Conservation (phyloP, 92 coral and sea anemone species). For the Heteractis magnifica region DNA sequence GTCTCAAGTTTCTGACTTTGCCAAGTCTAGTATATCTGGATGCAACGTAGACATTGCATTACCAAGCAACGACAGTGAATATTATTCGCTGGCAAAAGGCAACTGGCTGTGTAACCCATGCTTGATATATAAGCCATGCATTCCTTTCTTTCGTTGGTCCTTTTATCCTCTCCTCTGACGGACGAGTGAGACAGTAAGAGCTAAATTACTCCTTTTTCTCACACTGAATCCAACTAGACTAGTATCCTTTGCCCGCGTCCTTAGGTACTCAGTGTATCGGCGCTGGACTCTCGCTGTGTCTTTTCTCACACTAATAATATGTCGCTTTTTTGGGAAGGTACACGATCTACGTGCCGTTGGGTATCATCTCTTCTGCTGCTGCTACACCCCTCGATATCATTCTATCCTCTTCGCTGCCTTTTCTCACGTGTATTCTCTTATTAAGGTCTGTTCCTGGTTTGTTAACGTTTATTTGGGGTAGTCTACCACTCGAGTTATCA, state of each 20-base stretch:
- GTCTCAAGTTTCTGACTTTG: too few species aligned
- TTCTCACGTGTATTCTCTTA: constrained; percentile 51
- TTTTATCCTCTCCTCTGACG: background rate
- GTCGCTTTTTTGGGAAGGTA: background rate
- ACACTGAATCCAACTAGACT: too few species aligned
- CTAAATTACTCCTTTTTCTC: too few species aligned
- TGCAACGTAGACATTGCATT: background rate
- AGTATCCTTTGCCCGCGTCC: too few species aligned
- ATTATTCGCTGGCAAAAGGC: too few species aligned
- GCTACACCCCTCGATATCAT: constrained; percentile 58
- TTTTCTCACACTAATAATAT: background rate
- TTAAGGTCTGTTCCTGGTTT: constrained; percentile 46
- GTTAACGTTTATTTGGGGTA: constrained; percentile 50
- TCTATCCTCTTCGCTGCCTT: constrained; percentile 59
- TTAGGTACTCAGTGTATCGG: background rate
- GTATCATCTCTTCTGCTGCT: constrained; percentile 35
- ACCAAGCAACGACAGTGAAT: background rate
- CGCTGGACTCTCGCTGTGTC: background rate
- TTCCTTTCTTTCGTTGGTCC: background rate
- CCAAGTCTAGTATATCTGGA: too few species aligned
- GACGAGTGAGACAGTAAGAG: background rate
- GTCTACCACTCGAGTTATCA: constrained; percentile 19
- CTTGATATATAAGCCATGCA: background rate
- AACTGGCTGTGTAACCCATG: background rate
- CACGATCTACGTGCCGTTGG: constrained; percentile 27